Evolutionary conservation across 2,113 vertebrate species (phyloP).

Genomic region (Merops nubicus): DNA sequence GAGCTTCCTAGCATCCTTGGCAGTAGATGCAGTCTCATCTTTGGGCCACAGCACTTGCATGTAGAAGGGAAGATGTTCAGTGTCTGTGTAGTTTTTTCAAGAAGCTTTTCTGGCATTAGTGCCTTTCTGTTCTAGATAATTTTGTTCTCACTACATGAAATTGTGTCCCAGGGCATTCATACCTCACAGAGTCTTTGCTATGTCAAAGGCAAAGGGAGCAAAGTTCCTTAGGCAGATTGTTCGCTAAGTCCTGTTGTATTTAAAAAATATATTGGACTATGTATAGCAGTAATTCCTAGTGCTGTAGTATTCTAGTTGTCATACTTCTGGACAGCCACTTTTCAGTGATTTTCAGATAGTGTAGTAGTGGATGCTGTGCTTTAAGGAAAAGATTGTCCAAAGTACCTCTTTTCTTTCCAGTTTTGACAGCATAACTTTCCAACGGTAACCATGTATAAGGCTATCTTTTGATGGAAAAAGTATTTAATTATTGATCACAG

Average conservation of each 20-base stretch:
- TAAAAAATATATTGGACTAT: neutral
- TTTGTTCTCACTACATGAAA: neutral
- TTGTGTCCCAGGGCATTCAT: neutral
- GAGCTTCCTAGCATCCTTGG: neutral
- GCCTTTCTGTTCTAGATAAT: neutral
- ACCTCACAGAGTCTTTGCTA: neutral
- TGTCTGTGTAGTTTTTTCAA: neutral
- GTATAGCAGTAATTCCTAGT: neutral
- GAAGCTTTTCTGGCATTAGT: neutral
- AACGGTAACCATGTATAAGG: neutral
- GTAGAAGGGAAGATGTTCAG: neutral
- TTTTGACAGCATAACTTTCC: neutral
- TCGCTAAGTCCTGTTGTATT: neutral
- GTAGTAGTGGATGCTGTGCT: neutral
- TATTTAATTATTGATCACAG: neutral
- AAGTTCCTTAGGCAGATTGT: neutral
- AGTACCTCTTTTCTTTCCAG: neutral
- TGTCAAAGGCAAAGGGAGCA: neutral
- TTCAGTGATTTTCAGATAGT: neutral
- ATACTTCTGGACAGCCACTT: neutral
- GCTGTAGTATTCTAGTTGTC: neutral
- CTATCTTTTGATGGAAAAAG: neutral
- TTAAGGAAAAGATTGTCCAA: neutral
- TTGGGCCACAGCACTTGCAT: neutral
- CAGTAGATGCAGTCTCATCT: neutral